These are phyloP conservation scores for Eupleurogrammus muticus DNA, from an alignment of 2,797 vertebrate genomes.

Conservation along the genomic window DNA sequence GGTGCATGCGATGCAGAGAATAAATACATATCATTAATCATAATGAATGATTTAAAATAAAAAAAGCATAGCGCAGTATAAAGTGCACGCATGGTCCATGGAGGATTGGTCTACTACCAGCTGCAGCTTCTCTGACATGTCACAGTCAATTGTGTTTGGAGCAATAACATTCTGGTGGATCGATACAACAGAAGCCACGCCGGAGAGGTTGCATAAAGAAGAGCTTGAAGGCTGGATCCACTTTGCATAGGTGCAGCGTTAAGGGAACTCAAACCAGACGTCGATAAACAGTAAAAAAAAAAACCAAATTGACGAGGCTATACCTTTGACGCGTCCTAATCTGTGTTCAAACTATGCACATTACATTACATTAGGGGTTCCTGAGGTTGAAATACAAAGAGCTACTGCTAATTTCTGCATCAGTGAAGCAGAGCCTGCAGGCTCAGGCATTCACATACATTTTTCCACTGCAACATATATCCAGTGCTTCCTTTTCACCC, in stretches of 20 bases:
- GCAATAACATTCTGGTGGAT: neutral
- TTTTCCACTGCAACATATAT: no score
- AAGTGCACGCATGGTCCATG: neutral
- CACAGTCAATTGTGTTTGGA: conserved; percentile 1
- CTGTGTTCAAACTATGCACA: neutral
- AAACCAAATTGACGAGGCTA: neutral
- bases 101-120: neutral
- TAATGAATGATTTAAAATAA: conserved; percentile 12
- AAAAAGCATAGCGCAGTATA: neutral
- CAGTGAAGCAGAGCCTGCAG: neutral
- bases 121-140: neutral
- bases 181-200: neutral
- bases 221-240: neutral
- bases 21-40: neutral
- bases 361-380: no score
- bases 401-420: neutral
- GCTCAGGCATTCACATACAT: neutral
- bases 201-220: neutral
- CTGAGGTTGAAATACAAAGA: neutral
- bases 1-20: neutral
- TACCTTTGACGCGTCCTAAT: neutral
- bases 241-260: neutral
- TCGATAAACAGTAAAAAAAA: neutral
- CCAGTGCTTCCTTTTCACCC: no score
- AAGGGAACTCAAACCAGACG: neutral